These are phyloP conservation scores for Cremastobaeus sp. DNA, from an alignment of 2,888 invertebrate genomes.

Conservation along the genomic window DNA sequence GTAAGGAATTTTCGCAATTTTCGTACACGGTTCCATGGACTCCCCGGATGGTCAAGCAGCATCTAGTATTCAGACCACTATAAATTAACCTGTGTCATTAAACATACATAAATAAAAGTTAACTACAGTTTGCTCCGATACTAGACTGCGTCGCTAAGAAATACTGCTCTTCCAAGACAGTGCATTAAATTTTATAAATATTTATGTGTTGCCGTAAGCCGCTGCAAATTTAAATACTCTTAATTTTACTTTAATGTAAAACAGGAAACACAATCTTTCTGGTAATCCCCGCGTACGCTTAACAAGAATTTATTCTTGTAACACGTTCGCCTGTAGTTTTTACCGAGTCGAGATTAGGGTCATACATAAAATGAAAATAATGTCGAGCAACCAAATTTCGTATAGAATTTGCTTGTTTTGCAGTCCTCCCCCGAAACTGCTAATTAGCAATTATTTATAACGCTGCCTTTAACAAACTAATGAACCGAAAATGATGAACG, in stretches of 20 bases:
- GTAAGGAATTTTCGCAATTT: too few relatives aligned
- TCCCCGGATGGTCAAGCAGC: too few relatives aligned
- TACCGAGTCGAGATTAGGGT: conserved; percentile 28
- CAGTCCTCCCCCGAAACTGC: conserved; percentile 1
- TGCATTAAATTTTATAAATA: too few relatives aligned
- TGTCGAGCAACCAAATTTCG: conserved; percentile 19
- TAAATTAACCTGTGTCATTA: too few relatives aligned
- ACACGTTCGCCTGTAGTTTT: conserved; percentile 14
- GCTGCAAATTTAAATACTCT: not conserved
- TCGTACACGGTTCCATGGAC: too few relatives aligned
- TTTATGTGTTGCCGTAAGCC: not conserved
- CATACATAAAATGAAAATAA: conserved; percentile 32
- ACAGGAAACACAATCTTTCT: conserved; percentile 26
- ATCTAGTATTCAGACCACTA: too few relatives aligned
- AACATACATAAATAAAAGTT: too few relatives aligned
- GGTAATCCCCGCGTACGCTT: conserved; percentile 24
- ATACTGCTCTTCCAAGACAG: too few relatives aligned
- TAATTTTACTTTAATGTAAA: conserved; percentile 22
- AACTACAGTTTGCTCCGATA: too few relatives aligned
- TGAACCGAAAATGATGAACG: conserved; percentile 15
- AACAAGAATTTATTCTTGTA: conserved; percentile 40
- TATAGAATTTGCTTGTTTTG: not conserved
- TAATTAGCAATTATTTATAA: conserved; percentile 33
- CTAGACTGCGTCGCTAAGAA: too few relatives aligned
- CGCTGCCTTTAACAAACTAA: conserved; percentile 15